Conservation (phyloP, 1,140 invertebrate species). For the Choristoneura fumiferana region DNA sequence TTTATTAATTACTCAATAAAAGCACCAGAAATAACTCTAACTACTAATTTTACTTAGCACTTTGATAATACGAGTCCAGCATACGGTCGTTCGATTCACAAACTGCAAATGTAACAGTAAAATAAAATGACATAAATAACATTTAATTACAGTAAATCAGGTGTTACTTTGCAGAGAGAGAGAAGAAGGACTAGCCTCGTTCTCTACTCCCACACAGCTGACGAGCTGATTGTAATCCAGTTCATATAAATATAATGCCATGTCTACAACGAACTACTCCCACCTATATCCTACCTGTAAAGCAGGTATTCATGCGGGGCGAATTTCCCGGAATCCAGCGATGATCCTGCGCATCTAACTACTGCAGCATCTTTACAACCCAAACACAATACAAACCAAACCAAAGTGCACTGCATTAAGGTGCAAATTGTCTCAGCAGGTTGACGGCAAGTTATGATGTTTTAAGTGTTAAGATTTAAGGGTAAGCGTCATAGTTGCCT, state of each 20-base stretch:
- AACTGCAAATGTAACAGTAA: no score
- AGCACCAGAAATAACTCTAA: no score
- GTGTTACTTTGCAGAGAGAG: no score
- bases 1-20: no score
- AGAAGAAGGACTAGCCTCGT: no score
- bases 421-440: slow-evolving; percentile 19
- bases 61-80: no score
- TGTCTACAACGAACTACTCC: slow-evolving; percentile 35
- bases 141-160: no score
- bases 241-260: background rate
- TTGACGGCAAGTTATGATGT: background rate
- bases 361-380: slow-evolving; percentile 40
- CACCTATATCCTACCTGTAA: slow-evolving; percentile 57
- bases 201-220: no score
- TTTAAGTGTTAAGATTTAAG: slow-evolving; percentile 19
- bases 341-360: slow-evolving; percentile 68
- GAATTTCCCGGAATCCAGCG: slow-evolving; percentile 75
- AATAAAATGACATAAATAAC: no score
- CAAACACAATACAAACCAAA: slow-evolving; percentile 23
- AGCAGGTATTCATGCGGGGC: slow-evolving; percentile 74
- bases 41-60: no score
- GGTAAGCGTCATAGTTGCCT: slow-evolving; percentile 44
- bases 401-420: slow-evolving; percentile 15
- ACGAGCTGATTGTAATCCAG: no score
- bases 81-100: no score